Conservation (phyloP, 2,797 vertebrate genomes). For the Sebastes trivittatus region DNA sequence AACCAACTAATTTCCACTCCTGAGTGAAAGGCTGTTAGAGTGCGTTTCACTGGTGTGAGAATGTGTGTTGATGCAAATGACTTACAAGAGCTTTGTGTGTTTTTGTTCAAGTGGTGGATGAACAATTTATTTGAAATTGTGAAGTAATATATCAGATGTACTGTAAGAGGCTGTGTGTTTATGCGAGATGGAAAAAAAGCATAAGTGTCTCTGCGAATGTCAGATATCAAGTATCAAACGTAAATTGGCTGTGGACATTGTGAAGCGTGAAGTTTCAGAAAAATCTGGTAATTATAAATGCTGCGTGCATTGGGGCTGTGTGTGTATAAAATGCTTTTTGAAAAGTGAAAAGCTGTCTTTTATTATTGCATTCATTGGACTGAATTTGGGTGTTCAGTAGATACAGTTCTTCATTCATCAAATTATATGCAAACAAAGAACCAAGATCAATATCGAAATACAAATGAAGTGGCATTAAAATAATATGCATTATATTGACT, state of each 20-base stretch:
- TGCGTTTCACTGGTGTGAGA: not conserved
- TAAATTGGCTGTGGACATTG: not conserved
- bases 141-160: not conserved
- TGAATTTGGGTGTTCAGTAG: not conserved
- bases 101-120: not conserved
- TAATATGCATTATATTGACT: not conserved
- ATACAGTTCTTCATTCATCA: conserved; percentile 5
- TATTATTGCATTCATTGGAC: not conserved
- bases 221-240: not conserved
- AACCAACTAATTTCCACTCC: not conserved
- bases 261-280: not conserved
- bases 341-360: not conserved
- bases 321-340: not conserved
- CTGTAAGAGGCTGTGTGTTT: not conserved
- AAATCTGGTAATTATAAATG: not conserved
- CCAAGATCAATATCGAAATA: conserved; percentile 14
- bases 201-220: not conserved
- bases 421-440: not conserved
- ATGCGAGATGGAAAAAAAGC: not conserved
- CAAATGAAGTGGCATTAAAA: too few relatives aligned
- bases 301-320: not conserved
- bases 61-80: not conserved
- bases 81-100: not conserved
- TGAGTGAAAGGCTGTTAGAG: not conserved
- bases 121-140: not conserved